phyloP scores from a whole-genome alignment of 2,113 vertebrate species.

The Sprattus sprattus region DNA sequence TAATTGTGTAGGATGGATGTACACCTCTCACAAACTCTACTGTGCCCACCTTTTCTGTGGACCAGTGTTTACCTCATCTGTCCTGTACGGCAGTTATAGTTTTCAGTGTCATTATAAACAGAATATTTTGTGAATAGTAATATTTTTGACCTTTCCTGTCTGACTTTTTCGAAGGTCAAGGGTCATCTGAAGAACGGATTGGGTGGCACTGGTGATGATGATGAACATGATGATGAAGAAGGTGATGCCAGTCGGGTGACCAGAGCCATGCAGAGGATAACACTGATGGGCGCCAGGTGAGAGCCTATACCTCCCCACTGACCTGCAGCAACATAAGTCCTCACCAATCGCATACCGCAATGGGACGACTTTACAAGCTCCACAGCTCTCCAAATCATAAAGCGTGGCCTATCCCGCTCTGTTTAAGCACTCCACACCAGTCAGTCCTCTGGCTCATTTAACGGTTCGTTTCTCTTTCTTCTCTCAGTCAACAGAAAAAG shows the following conservation, averaged over 20 bases:
- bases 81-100: background rate
- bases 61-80: no score
- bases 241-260: slow-evolving; percentile 62
- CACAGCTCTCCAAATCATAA: background rate
- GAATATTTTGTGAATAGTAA: background rate
- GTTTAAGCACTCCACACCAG: background rate
- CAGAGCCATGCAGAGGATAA: slow-evolving; percentile 73
- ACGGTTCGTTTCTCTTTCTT: slow-evolving; percentile 20
- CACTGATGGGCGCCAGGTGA: slow-evolving; percentile 83
- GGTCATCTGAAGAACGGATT: slow-evolving; percentile 55
- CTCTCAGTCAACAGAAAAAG: slow-evolving; percentile 83
- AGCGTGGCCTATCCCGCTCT: background rate
- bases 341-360: background rate
- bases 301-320: background rate
- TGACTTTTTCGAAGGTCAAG: slow-evolving; percentile 50
- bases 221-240: slow-evolving; percentile 50
- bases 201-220: slow-evolving; percentile 44
- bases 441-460: background rate
- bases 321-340: background rate
- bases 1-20: background rate
- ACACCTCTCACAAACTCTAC: no score
- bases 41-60: no score
- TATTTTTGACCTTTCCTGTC: background rate
- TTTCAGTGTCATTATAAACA: background rate
- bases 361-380: background rate